Evolutionary conservation across 2,113 vertebrate genomes (phyloP), one percentile per base, ranked within the genome.

Genomic region (Pan paniscus): DNA sequence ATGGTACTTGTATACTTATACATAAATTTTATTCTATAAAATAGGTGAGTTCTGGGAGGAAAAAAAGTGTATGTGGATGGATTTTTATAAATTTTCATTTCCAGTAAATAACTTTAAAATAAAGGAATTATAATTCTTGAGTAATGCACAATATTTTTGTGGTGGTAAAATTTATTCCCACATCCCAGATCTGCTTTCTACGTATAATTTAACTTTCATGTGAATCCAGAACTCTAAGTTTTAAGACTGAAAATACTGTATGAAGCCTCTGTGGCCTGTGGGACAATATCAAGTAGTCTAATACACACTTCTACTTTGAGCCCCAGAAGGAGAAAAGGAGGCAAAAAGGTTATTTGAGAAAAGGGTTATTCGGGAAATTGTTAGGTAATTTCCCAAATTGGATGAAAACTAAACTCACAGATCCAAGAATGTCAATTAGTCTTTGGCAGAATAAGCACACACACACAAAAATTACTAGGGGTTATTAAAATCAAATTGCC

Each of bases 351-450:
- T 96, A 82, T 85, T 86, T 96, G 57, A 93, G 22, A n/a, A 94
- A 64, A 2, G 27, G 5, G 27, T 64, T 64, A 64, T 64, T 64
- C 32, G 61, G 27, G 61, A 64, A 64, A 64, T 64, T 57, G 10
- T 13, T 64, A 75, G 50, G 48, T 90, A 43, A 94, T 81, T 94
- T 95, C 67, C 25, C n/a, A 91, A 85, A 67, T 43, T 91, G 73
- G 35, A 50, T 85, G 46, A 89, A 82, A 97, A 93, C 8, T 52
- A 68, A 89, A 90, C 48, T 25, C 6, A 73, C 30, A 57, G 14
- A 32, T 90, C 64, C 84, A 97, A 81, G 85, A 76, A 93, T 88
- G 16, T 91, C 82, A 75, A 40, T 85, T 59, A 95, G 30, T 11
- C 46, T 40, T 59, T 55, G 25, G 57, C 23, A 90, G 85, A 13